A percentile compares a stretch with the other conserved stretches of the same genome.
These are phyloP conservation scores for Paramormyrops hopkinsi DNA, from an alignment of 2,797 vertebrate species.

Conservation along the genomic window DNA sequence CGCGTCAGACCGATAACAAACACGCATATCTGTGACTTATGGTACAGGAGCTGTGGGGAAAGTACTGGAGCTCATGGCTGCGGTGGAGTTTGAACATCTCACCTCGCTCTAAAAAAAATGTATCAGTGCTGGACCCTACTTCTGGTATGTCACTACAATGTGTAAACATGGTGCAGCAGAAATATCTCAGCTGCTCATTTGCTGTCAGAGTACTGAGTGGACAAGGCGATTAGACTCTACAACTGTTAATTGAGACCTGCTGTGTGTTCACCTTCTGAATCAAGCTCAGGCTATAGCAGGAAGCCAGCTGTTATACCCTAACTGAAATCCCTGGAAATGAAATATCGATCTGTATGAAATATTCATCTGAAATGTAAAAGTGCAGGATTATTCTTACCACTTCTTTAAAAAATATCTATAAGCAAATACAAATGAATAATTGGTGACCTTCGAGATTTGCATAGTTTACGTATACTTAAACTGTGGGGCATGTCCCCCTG, in stretches of 20 bases:
- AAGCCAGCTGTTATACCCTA: background rate
- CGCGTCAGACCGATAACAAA: conserved; percentile 26
- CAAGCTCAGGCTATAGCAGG: background rate
- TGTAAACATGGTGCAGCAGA: background rate
- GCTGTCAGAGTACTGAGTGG: background rate
- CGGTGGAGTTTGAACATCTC: background rate
- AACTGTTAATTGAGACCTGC: background rate
- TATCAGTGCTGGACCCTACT: background rate
- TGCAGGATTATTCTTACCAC: background rate
- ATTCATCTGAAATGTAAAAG: background rate
- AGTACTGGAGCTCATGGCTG: background rate
- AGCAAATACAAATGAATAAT: background rate
- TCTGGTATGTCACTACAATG: background rate
- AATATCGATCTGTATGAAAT: background rate
- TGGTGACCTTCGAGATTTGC: background rate
- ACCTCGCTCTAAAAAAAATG: background rate
- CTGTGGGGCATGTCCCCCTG: background rate
- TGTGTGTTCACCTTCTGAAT: background rate
- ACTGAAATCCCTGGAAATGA: background rate
- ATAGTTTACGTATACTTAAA: background rate
- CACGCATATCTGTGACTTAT: background rate
- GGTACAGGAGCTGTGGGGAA: background rate
- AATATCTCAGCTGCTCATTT: background rate
- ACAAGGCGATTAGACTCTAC: background rate
- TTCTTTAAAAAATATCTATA: background rate